Evolutionary conservation across 2,888 invertebrate species (phyloP).

Genomic region (Tricholauxania praeusta): DNA sequence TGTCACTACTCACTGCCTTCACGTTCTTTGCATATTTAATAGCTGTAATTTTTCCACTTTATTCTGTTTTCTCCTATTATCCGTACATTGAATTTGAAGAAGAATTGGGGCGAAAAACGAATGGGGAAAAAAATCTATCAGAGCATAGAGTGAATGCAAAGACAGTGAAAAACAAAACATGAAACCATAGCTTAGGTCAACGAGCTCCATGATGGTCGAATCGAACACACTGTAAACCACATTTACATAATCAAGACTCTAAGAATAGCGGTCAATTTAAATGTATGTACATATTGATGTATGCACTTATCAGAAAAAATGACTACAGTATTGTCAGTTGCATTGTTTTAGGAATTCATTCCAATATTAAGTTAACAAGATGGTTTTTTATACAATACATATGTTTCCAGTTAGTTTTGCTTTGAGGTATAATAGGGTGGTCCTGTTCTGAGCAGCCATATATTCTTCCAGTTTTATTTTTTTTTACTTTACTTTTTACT

Average conservation of each 20-base stretch:
- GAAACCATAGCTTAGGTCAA: constrained; percentile 15
- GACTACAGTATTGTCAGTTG: too few species aligned
- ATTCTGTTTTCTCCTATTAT: not conserved
- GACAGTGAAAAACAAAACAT: not conserved
- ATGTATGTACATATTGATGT: too few species aligned
- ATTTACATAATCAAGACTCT: not conserved
- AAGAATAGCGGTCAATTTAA: too few species aligned
- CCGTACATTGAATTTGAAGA: not conserved
- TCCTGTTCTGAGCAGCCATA: too few species aligned
- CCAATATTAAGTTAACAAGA: too few species aligned
- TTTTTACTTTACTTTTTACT: too few species aligned
- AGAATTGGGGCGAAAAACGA: constrained; percentile 11
- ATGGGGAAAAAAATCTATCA: constrained; percentile 22
- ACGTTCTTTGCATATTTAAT: constrained; percentile 8
- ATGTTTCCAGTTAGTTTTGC: too few species aligned
- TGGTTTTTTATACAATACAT: too few species aligned
- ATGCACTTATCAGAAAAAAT: too few species aligned
- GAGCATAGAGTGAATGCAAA: constrained; percentile 18
- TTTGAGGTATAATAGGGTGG: too few species aligned
- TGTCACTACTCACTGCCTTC: not conserved
- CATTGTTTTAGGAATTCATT: too few species aligned
- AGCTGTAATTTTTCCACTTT: not conserved
- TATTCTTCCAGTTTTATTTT: too few species aligned
- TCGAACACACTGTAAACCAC: constrained; percentile 2
- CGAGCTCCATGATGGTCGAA: not conserved